Conservation (phyloP, 1,140 invertebrate species). For the Lasaia peninsularis region DNA sequence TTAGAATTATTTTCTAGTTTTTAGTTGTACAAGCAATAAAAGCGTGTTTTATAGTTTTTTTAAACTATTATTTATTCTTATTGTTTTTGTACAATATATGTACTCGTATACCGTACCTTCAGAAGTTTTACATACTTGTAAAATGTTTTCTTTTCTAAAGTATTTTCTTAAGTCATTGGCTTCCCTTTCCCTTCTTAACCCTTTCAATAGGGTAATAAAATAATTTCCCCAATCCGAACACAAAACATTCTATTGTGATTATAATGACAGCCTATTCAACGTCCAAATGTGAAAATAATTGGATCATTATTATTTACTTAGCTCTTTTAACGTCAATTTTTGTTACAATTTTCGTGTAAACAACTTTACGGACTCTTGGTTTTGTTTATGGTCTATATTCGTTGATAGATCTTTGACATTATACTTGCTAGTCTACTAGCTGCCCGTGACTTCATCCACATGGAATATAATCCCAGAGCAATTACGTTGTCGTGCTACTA, state of each 20-base stretch:
- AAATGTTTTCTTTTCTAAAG: background rate
- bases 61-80: too few species aligned
- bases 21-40: too few species aligned
- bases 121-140: too few species aligned
- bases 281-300: slow-evolving; percentile 60
- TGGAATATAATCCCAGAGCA: too few species aligned
- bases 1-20: too few species aligned
- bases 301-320: slow-evolving; percentile 44
- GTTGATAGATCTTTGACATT: background rate
- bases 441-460: too few species aligned
- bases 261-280: slow-evolving; percentile 41
- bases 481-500: too few species aligned
- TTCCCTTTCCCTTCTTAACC: background rate
- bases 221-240: background rate
- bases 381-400: background rate
- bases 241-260: slow-evolving; percentile 32
- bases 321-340: slow-evolving; percentile 25
- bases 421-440: background rate
- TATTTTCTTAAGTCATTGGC: background rate
- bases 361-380: slow-evolving; percentile 11
- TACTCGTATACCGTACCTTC: too few species aligned
- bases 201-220: slow-evolving; percentile 4
- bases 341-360: slow-evolving; percentile 29
- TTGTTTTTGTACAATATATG: too few species aligned
- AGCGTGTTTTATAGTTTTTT: too few species aligned